Base-by-base conservation (phyloP, 2,113 vertebrate species). In the Marmota flaviventris region DNA sequence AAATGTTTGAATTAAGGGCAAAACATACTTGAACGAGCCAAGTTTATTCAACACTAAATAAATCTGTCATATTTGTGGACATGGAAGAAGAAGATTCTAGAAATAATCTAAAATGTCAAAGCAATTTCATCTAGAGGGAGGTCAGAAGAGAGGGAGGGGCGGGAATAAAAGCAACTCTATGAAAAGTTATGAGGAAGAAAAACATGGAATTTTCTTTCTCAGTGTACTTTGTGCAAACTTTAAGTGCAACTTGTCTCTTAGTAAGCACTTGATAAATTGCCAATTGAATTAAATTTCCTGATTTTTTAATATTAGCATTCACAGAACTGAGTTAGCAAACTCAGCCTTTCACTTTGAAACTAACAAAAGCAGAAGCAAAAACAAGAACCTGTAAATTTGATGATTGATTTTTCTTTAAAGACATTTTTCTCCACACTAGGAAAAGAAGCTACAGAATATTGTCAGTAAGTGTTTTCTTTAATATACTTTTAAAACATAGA, bases 1-100 rank as follows among this genome's bases (percentile, higher is more conserved):
- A 93, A 63, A 76, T 85, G 29, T 51, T 85, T 85, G 81, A 85
- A 78, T 93, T 94, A 87, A 85, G 91, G 42, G n/a, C 39, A 22
- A 92, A 89, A 37, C 25, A 75, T 39, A 91, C 27, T 84, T 75
- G 25, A 73, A 63, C 32, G 24, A 61, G 22, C n/a, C 58, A 94
- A 76, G 18, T 89, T 85, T 78, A 69, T 45, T 34, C 25, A 76
- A 69, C 22, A 22, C 9, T 69, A 67, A 78, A 70, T 88, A 91
- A 76, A 76, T 92, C 27, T 82, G 63, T 93, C 65, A 12, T 58
- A 32, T 84, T 76, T 83, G 13, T 27, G 69, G 84, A 76, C 25
- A 32, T 12, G 14, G 34, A 92, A 95, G 72, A 39, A 42, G 13
- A 42, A 93, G 51, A 81, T 53, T 90, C 75, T 82, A 93, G 58